phyloP scores from a whole-genome alignment of 2,113 vertebrate genomes.

The Eulemur rufifrons region DNA sequence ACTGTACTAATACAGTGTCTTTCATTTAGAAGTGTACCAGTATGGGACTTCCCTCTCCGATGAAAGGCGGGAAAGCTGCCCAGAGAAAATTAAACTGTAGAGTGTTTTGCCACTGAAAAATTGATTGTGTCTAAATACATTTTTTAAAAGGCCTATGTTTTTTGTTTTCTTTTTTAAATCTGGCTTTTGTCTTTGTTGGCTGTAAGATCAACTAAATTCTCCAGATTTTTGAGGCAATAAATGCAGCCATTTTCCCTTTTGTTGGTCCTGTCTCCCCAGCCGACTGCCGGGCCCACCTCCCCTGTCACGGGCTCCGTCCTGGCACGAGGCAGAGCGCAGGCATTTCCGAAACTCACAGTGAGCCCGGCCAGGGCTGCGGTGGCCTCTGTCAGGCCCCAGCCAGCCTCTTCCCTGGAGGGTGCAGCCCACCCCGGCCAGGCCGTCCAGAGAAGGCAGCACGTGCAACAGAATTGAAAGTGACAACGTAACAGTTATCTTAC shows the following conservation, averaged over 20 bases:
- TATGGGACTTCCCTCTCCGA: neutral
- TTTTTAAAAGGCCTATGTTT: neutral
- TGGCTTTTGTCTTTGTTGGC: neutral
- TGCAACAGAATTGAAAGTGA: neutral
- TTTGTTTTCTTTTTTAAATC: neutral
- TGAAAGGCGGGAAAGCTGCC: neutral
- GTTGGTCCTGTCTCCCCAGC: neutral
- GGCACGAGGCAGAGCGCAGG: neutral
- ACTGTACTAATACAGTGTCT: neutral
- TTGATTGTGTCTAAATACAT: neutral
- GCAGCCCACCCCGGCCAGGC: fast-evolving
- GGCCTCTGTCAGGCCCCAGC: neutral
- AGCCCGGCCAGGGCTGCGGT: fast-evolving
- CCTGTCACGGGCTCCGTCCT: neutral
- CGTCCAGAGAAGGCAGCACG: neutral
- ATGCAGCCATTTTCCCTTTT: neutral
- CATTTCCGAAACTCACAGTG: fast-evolving
- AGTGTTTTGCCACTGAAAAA: neutral
- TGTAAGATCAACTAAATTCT: neutral
- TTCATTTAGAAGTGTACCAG: neutral
- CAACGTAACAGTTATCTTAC: neutral
- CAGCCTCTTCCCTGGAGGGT: neutral
- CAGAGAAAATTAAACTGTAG: neutral
- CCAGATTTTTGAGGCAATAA: neutral
- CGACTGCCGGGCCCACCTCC: fast-evolving